Conservation (phyloP, 2,888 invertebrate species). For the Nasonia oneida region DNA sequence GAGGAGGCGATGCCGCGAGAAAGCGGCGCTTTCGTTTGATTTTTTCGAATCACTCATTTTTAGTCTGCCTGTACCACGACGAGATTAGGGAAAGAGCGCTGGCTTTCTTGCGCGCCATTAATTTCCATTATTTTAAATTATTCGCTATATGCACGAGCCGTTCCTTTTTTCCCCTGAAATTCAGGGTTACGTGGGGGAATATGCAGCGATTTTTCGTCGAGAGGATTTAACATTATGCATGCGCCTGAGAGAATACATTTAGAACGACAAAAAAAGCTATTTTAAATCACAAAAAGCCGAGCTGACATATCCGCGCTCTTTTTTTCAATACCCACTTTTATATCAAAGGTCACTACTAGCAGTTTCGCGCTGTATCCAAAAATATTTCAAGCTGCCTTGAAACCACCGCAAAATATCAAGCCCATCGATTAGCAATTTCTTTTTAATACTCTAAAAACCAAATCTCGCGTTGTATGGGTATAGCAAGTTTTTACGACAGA, state of each 20-base stretch:
- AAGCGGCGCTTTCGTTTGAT: slow-evolving; percentile 45
- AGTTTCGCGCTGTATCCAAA: not conserved
- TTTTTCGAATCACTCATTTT: slow-evolving; percentile 3
- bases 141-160: not conserved
- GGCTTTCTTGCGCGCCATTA: not conserved
- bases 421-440: slow-evolving; percentile 37
- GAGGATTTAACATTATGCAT: not conserved
- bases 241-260: not conserved
- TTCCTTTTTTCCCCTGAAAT: not conserved
- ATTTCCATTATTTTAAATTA: not conserved
- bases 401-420: not conserved
- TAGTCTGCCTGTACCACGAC: too few relatives aligned
- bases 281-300: not conserved
- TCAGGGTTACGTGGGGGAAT: not conserved
- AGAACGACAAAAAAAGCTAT: not conserved
- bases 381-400: slow-evolving; percentile 36
- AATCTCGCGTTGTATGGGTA: not conserved
- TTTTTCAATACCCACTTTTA: not conserved
- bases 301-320: not conserved
- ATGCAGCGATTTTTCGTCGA: too few relatives aligned
- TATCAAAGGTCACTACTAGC: not conserved
- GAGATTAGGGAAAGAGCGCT: not conserved
- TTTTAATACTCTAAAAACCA: slow-evolving; percentile 15
- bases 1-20: slow-evolving; percentile 9
- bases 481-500: slow-evolving; percentile 10